Evolutionary conservation across 2,797 vertebrate genomes (phyloP), one percentile per base, ranked within the genome.

Genomic region (Darevskia nairensis): DNA sequence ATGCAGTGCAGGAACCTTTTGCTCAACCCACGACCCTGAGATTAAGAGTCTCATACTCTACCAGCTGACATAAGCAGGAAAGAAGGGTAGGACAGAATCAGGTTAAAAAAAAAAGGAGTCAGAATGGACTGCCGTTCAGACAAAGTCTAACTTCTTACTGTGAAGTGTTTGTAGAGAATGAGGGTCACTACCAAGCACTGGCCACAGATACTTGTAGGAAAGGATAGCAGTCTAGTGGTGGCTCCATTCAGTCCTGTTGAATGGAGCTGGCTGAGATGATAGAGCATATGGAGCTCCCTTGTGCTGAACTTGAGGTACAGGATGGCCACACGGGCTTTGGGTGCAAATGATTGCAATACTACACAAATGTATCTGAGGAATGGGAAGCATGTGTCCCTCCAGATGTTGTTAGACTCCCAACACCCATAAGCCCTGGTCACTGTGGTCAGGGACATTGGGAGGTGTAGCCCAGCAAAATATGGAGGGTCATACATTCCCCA

Each of bases 341-440:
- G 19, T 39, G 29, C 59, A 29, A 39, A 72, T 23, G 27, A 23
- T 21, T 11, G 10, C n/a, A 29, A 5, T 39, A 17, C 17, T 17
- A 4, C 71, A 11, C 71, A 39, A 87, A 86, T 55, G 19, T 84
- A 11, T 86, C 91, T 88, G 41, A 41, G 80, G 78, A 10, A 72
- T 66, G 39, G 85, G n/a, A 80, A 69, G 17, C 68, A 61, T 46
- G 9, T 19, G n/a, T 19, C 61, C 61, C 21, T 74, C 32, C 32
- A 74, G 72, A 74, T 35, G 72, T 35, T 74, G 8, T 35, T 35
- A 32, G 35, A 74, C 32, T 74, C 15, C 61, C 80, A 82, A 8
- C 7, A 76, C 61, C 17, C 86, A 23, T 7, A 15, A 74, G 72
- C 15, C 61, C 6, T 64, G 21, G 61, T 64, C 21, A 74, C 35